Conservation (phyloP, 2,888 invertebrate genomes). For the Cantharis rufa region DNA sequence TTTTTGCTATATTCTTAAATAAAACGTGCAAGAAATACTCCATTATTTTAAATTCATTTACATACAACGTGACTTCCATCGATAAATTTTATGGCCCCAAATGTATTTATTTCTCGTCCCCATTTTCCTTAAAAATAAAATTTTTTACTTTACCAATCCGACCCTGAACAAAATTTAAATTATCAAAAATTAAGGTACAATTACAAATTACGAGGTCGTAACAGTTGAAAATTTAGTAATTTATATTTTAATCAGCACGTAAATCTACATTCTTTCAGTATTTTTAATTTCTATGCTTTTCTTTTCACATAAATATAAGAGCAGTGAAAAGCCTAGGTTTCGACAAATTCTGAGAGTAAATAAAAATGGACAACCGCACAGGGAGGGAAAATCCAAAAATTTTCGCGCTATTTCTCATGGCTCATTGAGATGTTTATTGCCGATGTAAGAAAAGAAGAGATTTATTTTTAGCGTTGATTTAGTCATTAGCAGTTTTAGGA, state of each 20-base stretch:
- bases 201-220: background rate
- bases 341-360: background rate
- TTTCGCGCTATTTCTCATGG: background rate
- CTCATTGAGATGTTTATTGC: background rate
- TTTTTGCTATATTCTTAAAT: background rate
- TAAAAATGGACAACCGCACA: background rate
- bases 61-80: background rate
- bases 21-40: background rate
- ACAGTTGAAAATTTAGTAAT: background rate
- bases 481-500: constrained; percentile 4
- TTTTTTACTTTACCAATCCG: background rate
- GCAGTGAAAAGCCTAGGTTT: background rate
- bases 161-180: background rate
- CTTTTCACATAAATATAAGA: background rate
- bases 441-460: background rate
- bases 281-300: background rate
- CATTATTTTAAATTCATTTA: background rate
- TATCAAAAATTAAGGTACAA: background rate
- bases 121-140: background rate
- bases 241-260: background rate
- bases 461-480: constrained; percentile 10
- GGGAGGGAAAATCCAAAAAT: background rate
- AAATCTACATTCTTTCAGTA: background rate
- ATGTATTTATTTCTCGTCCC: background rate
- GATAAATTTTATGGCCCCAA: background rate